phyloP scores from a whole-genome alignment of 2,797 vertebrate species.

The Anisognathus igniventris region DNA sequence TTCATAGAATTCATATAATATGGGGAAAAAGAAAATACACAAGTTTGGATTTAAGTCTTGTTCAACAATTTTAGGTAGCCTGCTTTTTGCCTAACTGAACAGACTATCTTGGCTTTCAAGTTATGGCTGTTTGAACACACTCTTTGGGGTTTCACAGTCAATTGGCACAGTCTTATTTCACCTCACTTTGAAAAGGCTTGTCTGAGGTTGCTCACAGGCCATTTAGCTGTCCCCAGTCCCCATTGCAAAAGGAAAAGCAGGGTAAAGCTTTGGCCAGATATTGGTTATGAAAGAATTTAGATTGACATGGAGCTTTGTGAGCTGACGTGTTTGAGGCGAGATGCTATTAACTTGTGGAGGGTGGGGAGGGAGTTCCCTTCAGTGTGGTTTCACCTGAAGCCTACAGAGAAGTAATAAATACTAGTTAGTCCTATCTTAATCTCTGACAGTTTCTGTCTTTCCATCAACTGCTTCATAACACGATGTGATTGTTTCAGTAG shows the following conservation, averaged over 20 bases:
- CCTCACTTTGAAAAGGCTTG: not conserved
- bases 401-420: not conserved
- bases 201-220: not conserved
- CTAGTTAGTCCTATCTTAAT: not conserved
- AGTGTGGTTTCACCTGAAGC: not conserved
- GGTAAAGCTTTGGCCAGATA: not conserved
- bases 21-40: not conserved
- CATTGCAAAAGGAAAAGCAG: not conserved
- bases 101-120: not conserved
- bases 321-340: not conserved
- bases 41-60: not conserved
- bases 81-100: not conserved
- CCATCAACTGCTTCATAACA: not conserved
- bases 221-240: not conserved
- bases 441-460: not conserved
- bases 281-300: not conserved
- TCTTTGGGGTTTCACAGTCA: not conserved
- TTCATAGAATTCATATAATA: not conserved
- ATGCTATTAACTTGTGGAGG: not conserved
- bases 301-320: not conserved
- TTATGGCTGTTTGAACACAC: not conserved
- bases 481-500: not conserved
- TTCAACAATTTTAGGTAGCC: not conserved
- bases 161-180: not conserved
- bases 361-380: conserved; percentile 19